Percentiles rank a stretch among this genome's conserved stretches.
These are phyloP conservation scores for Chloropsis hardwickii DNA, from an alignment of 2,113 vertebrate species.

Conservation along the genomic window DNA sequence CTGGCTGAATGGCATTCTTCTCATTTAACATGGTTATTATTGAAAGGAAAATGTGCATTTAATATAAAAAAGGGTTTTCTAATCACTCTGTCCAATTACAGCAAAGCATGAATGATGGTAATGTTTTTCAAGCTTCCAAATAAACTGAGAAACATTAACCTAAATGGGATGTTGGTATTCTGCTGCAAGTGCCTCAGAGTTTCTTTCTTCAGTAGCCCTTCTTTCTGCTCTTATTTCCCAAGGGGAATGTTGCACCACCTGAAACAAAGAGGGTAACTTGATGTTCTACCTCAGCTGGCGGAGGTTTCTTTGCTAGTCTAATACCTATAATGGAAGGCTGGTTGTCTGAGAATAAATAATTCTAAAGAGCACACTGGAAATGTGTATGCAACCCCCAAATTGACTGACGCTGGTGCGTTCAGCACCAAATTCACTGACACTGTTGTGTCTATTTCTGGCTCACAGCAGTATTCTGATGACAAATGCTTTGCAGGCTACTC, in stretches of 20 bases:
- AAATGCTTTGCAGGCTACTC: neutral
- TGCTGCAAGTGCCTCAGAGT: neutral
- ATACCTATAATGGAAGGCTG: neutral
- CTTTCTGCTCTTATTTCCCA: neutral
- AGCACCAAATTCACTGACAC: neutral
- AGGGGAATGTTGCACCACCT: neutral
- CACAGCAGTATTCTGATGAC: neutral
- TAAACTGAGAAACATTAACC: neutral
- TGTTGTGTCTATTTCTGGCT: neutral
- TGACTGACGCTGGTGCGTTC: neutral
- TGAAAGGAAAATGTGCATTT: constrained; percentile 29
- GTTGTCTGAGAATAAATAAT: neutral
- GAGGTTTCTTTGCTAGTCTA: neutral
- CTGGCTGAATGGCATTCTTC: neutral
- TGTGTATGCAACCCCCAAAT: neutral
- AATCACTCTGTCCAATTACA: constrained; percentile 35
- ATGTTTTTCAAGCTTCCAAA: neutral
- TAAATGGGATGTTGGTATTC: neutral
- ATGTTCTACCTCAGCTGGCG: neutral
- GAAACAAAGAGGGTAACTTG: neutral
- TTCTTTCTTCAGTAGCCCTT: neutral
- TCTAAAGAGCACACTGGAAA: neutral
- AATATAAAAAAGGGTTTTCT: constrained; percentile 37
- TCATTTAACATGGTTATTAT: neutral
- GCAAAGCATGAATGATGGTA: neutral